These are phyloP conservation scores for Ernsta delagoae DNA, from an alignment of 2,888 invertebrate genomes.

Conservation along the genomic window DNA sequence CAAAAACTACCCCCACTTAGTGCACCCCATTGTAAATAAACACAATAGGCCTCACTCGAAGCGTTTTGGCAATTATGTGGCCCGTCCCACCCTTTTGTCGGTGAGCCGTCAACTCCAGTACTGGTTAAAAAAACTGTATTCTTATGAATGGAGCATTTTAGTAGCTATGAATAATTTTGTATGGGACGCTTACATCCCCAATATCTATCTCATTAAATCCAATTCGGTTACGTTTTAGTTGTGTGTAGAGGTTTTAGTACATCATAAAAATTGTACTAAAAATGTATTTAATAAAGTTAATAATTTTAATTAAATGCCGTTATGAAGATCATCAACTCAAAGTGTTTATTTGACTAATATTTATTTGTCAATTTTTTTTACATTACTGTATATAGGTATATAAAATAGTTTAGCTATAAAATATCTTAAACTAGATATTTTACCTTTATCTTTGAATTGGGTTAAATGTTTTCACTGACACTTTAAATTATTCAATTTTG, in stretches of 20 bases:
- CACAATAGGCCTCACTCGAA: conserved; percentile 82
- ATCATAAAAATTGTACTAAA: conserved; percentile 9
- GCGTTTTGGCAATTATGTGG: conserved; percentile 84
- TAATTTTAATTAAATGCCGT: no score
- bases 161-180: conserved; percentile 84
- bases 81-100: conserved; percentile 84
- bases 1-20: conserved; percentile 84
- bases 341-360: no score
- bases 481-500: no score
- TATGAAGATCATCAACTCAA: no score
- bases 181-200: conserved; percentile 77
- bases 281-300: no score
- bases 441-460: no score
- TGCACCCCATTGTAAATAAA: conserved; percentile 80
- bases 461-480: no score
- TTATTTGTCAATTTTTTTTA: no score
- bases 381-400: no score
- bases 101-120: conserved; percentile 77
- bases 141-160: conserved; percentile 79
- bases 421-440: no score
- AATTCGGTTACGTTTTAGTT: conserved; percentile 72
- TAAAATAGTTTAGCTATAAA: no score
- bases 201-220: conserved; percentile 82
- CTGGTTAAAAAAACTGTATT: conserved; percentile 64
- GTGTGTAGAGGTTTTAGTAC: conserved; percentile 20